phyloP scores from a whole-genome alignment of 2,797 vertebrate genomes.

The Australoheros facetus region DNA sequence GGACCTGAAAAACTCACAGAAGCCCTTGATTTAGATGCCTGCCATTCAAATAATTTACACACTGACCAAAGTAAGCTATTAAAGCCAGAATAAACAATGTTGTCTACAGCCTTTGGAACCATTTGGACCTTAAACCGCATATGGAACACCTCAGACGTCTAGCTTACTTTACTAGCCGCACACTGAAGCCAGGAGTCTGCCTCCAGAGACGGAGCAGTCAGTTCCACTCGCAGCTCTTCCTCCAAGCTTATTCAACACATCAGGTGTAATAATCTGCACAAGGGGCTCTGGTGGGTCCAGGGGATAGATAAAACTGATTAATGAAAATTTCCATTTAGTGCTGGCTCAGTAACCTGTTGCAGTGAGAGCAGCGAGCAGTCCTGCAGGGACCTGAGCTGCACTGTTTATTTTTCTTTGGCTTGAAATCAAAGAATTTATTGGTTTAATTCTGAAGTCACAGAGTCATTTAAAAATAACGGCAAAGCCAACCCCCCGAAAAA shows the following conservation, averaged over 20 bases:
- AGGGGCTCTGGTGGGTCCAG: conserved; percentile 45
- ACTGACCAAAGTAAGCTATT: conserved; percentile 37
- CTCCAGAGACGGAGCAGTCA: conserved; percentile 57
- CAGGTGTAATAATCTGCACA: conserved; percentile 72
- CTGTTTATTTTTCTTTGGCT: conserved; percentile 60
- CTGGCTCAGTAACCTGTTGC: conserved; percentile 35
- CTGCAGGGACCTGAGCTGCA: conserved; percentile 30
- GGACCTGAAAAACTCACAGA: conserved; percentile 27
- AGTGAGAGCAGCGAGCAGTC: conserved; percentile 38
- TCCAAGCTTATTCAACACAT: conserved; percentile 75
- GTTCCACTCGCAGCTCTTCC: conserved; percentile 56
- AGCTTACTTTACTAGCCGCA: conserved; percentile 68
- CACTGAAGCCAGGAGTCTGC: conserved; percentile 60
- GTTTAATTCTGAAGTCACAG: conserved; percentile 56
- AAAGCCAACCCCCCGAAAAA: conserved; percentile 52
- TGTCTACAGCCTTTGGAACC: conserved; percentile 61
- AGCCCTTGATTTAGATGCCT: conserved; percentile 35
- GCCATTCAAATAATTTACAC: conserved; percentile 57
- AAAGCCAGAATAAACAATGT: conserved; percentile 66
- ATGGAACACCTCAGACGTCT: conserved; percentile 75
- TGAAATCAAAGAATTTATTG: conserved; percentile 70
- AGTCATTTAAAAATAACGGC: conserved; percentile 61
- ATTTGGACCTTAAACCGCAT: conserved; percentile 60
- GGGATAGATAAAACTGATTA: conserved; percentile 71
- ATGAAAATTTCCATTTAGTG: conserved; percentile 68